Evolutionary conservation across 2,797 vertebrate genomes (phyloP).

Genomic region (Enteromius viviparus): DNA sequence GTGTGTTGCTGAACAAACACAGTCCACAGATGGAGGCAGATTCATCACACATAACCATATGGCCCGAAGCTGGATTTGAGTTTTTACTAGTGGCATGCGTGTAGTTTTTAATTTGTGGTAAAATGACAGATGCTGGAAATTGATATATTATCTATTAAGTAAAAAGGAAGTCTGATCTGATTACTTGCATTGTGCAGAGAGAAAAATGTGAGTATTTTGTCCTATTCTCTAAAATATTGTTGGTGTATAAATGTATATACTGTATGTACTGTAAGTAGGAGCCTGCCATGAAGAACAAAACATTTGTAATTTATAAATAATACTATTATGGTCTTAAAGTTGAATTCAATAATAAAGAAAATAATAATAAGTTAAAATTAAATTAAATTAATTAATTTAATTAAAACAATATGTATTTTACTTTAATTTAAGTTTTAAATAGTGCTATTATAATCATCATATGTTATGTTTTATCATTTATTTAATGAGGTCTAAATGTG

Average conservation of each 20-base stretch:
- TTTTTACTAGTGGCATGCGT: neutral
- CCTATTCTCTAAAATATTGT: neutral
- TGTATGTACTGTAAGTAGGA: neutral
- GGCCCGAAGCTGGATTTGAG: too few relatives aligned
- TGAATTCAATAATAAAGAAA: neutral
- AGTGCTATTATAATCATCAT: neutral
- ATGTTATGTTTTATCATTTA: neutral
- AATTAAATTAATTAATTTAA: too few relatives aligned
- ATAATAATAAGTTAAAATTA: too few relatives aligned
- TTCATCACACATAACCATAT: neutral
- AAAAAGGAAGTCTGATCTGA: neutral
- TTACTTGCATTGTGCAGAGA: neutral
- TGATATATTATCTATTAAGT: neutral
- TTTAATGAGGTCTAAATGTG: neutral
- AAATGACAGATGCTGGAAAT: neutral
- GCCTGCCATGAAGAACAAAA: neutral
- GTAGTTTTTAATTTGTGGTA: neutral
- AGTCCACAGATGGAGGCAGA: slow-evolving; percentile 11
- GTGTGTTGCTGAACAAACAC: slow-evolving; percentile 32
- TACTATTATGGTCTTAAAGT: neutral
- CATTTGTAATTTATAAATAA: neutral
- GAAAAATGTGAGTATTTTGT: neutral
- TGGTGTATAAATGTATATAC: neutral
- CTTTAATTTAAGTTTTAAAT: neutral
- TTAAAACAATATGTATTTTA: too few relatives aligned